Conservation (phyloP, 2,797 vertebrate genomes). For the Benthosema pterotum region DNA sequence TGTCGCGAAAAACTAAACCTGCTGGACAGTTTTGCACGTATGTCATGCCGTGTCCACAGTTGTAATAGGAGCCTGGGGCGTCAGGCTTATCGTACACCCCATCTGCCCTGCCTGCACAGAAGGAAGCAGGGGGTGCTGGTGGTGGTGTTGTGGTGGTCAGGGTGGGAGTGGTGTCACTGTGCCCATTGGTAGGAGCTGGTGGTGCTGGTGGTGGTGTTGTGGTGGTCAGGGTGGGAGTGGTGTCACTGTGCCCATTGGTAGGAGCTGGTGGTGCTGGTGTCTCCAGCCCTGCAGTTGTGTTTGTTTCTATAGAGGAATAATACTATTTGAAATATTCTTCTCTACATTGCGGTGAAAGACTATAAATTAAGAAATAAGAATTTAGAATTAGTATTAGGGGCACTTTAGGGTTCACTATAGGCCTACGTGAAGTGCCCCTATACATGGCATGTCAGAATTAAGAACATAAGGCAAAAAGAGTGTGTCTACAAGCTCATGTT, state of each 20-base stretch:
- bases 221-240: background rate
- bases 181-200: no score
- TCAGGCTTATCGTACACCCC: constrained; percentile 61
- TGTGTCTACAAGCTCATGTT: no score
- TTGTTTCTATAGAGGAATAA: constrained; percentile 36
- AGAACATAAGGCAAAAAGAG: no score
- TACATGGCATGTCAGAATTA: no score
- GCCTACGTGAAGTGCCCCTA: no score
- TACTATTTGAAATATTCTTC: background rate
- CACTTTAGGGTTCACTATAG: no score
- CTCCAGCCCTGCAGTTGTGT: no score
- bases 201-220: background rate
- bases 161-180: background rate
- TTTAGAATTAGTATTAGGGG: no score
- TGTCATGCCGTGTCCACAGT: constrained; percentile 50
- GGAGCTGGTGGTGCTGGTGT: background rate
- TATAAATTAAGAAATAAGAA: no score
- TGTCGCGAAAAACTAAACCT: constrained; percentile 53
- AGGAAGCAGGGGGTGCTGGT: background rate
- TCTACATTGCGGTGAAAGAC: background rate
- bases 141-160: background rate
- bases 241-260: background rate
- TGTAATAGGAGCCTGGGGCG: constrained; percentile 54
- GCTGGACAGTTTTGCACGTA: constrained; percentile 45
- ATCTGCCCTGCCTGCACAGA: no score